phyloP scores from a whole-genome alignment of 1,140 invertebrate genomes.

The roundworm (Caenorhabditis elegans) region WBcel235 BX284602.5:14110501-14111000 shows the following conservation, averaged over 20 bases:
- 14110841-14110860: not conserved
- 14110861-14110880: not conserved
- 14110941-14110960: not conserved
- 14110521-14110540: not conserved
- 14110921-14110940: no score
- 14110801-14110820: no score
- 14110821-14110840: conserved; percentile 2
- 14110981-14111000: not conserved
- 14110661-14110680: not conserved
- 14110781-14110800: no score
- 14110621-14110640: not conserved
- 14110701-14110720: no score
- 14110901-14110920: no score
- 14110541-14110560: no score
- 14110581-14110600: no score
- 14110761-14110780: not conserved
- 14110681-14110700: not conserved
- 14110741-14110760: not conserved
- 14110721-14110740: not conserved
- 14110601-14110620: no score
- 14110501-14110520: not conserved
- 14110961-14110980: not conserved
- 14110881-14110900: no score
- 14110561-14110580: not conserved
- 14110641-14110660: not conserved